Conservation (phyloP, 1,140 invertebrate species). For the Steinernema khuongi region DNA sequence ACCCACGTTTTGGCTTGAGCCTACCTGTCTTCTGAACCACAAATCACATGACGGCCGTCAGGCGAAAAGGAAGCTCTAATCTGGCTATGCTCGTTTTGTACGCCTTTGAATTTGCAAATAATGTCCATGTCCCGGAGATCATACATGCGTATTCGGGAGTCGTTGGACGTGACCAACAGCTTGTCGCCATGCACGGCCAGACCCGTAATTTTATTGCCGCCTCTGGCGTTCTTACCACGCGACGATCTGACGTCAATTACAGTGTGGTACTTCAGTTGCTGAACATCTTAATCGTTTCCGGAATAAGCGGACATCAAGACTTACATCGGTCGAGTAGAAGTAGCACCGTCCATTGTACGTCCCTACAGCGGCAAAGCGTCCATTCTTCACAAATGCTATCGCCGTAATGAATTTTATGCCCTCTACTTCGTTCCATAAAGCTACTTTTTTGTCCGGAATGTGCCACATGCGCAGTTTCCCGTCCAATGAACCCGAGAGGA, state of each 20-base stretch:
- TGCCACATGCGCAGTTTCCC: conserved; percentile 89
- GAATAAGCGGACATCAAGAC: conserved; percentile 17
- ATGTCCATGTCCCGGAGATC: conserved; percentile 89
- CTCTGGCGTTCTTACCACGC: conserved; percentile 84
- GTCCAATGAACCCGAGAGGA: conserved; percentile 64
- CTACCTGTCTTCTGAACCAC: conserved; percentile 94
- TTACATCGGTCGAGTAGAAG: conserved; percentile 86
- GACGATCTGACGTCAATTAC: conserved; percentile 91
- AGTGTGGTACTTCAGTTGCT: conserved; percentile 92
- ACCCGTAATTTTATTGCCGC: conserved; percentile 83
- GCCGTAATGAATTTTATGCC: conserved; percentile 91
- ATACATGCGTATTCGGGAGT: conserved; percentile 90
- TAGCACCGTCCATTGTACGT: conserved; percentile 92
- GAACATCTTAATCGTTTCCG: conserved; percentile 17
- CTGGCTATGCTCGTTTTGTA: conserved; percentile 89
- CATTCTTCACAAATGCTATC: conserved; percentile 92
- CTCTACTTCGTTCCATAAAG: conserved; percentile 93
- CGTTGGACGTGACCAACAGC: conserved; percentile 94
- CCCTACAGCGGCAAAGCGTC: conserved; percentile 92
- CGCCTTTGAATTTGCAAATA: conserved; percentile 90
- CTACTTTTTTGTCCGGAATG: conserved; percentile 95
- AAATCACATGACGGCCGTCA: conserved; percentile 91
- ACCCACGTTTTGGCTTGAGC: conserved; percentile 52
- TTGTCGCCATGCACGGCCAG: conserved; percentile 67
- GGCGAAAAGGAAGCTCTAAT: conserved; percentile 92